phyloP scores from a whole-genome alignment of 2,888 invertebrate genomes.

The Dascillus cervinus region DNA sequence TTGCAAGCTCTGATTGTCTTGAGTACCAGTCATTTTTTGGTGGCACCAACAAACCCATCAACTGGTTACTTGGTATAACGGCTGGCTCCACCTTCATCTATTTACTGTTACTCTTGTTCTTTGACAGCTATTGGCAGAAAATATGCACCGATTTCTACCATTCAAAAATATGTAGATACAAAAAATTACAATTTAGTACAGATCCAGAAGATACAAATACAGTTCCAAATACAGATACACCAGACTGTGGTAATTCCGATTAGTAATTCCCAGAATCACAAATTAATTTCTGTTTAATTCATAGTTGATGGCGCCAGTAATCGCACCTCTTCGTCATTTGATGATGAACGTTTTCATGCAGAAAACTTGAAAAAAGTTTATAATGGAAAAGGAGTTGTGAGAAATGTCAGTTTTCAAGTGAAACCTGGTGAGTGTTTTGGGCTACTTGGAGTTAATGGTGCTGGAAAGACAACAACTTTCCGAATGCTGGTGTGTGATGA shows the following conservation, averaged over 20 bases:
- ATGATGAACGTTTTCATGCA: too few species aligned
- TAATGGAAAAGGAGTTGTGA: conserved; percentile 31
- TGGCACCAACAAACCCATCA: conserved; percentile 4
- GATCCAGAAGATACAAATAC: too few species aligned
- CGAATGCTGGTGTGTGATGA: conserved; percentile 69
- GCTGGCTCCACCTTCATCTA: conserved; percentile 7
- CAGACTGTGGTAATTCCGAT: too few species aligned
- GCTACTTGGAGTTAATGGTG: conserved; percentile 78
- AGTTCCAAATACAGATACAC: too few species aligned
- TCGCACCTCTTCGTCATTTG: too few species aligned
- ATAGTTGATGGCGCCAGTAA: too few species aligned
- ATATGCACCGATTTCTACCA: too few species aligned
- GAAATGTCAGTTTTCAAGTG: conserved; percentile 59
- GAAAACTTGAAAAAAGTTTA: conserved; percentile 58
- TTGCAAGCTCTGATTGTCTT: conserved; percentile 5
- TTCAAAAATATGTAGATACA: too few species aligned
- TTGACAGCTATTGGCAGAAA: conserved; percentile 11
- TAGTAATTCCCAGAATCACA: too few species aligned
- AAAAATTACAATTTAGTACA: too few species aligned
- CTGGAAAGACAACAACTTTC: conserved; percentile 81
- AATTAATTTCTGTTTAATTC: too few species aligned
- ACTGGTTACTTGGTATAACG: conserved; percentile 6
- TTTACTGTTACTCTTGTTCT: conserved; percentile 7
- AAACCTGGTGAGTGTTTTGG: conserved; percentile 72
- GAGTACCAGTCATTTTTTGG: conserved; percentile 9